Percentiles rank a stretch among this genome's conserved stretches.
These are phyloP conservation scores for Pollenia labialis DNA, from an alignment of 2,888 invertebrate genomes.

Conservation along the genomic window DNA sequence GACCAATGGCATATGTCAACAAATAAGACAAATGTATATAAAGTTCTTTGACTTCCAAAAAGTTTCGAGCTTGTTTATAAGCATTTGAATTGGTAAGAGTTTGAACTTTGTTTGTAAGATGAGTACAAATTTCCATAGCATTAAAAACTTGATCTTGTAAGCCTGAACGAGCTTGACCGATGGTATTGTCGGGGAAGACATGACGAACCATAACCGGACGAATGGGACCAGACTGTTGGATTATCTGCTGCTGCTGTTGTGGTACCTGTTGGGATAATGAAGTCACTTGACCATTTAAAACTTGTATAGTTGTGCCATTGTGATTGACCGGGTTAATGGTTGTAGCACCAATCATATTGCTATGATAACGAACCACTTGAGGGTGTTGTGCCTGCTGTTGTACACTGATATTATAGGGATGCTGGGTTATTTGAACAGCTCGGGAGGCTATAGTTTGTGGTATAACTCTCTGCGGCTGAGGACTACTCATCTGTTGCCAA, in stretches of 20 bases:
- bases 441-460: constrained; percentile 70
- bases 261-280: constrained; percentile 45
- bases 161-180: constrained; percentile 81
- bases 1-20: constrained; percentile 83
- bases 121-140: constrained; percentile 83
- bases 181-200: constrained; percentile 78
- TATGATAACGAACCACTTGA: constrained; percentile 78
- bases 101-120: constrained; percentile 83
- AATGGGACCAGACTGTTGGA: constrained; percentile 49
- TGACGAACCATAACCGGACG: constrained; percentile 79
- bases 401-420: constrained; percentile 70
- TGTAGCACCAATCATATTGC: constrained; percentile 67
- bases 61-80: constrained; percentile 82
- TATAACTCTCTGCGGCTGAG: constrained; percentile 65
- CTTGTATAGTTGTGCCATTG: constrained; percentile 74
- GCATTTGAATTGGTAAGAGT: constrained; percentile 84
- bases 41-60: constrained; percentile 83
- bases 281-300: constrained; percentile 73
- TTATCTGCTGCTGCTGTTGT: constrained; percentile 53
- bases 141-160: constrained; percentile 83
- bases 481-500: constrained; percentile 70
- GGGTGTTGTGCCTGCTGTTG: constrained; percentile 73
- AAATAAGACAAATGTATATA: constrained; percentile 84
- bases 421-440: constrained; percentile 74
- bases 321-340: constrained; percentile 62